Evolutionary conservation across 64 coral and sea anemone genomes (phyloP), one percentile per base, ranked within the genome.

Genomic region (Dendronephthya gigantea): DNA sequence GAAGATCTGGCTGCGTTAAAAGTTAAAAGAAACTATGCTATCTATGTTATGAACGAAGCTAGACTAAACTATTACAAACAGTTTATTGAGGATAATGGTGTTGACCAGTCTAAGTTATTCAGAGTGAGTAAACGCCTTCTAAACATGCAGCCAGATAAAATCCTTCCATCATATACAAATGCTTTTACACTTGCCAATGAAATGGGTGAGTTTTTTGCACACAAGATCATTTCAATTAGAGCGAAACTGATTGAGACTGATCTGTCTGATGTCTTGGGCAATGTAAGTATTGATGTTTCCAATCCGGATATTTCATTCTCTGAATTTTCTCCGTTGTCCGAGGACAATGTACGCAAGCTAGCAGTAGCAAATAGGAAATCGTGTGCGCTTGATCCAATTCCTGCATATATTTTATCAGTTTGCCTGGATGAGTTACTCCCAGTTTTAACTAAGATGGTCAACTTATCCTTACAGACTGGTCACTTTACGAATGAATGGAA

Each of bases 401-500:
- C 82, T 43, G 40, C 82, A 29, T 47, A 35, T 45, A 70, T 86
- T 35, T n/a, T 86, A 35, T 68, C 51, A 14, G 31, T 40, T 16
- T 49, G 85, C 43, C 39, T 86, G 29, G 85, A 69, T 86, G 85
- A 86, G 70, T 62, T 86, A n/a, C 59, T 68, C 35, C 85, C 85
- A 68, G 55, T 70, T 31, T 41, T 86, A 25, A 39, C 52, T 37
- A 68, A 59, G 40, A 86, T 86, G 59, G 38, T 86, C 56, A 86
- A 86, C 36, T 68, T 86, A 37, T 86, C 65, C 43, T 62, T 74
- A 68, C 38, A 86, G 58, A n/a, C 55, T 68, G 85, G n/a, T n/a
- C n/a, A n/a, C 47, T 88, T 88, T 82, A 31, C 76, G 14, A 81
- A 89, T 48, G 50, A 84, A 27, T 89, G 88, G 29, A 89, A 89